Percentiles rank a stretch among this genome's conserved stretches.
Conservation (phyloP, 2,797 vertebrate genomes). For the Neoniphon sammara region DNA sequence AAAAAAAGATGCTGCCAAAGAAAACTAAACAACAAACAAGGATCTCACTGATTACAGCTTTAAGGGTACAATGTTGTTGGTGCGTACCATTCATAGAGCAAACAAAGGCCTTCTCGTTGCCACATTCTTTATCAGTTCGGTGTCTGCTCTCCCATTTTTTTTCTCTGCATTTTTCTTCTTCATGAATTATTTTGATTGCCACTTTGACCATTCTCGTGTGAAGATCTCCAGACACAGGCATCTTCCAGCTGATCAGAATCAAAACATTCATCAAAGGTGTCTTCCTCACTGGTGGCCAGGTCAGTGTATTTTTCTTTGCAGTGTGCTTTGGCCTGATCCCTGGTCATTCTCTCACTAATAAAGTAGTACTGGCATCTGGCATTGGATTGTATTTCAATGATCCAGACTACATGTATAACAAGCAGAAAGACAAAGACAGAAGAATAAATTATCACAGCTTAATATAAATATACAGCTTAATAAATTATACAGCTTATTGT, state of each 20-base stretch:
- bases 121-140: neutral
- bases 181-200: neutral
- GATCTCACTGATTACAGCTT: no score
- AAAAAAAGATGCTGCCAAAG: no score
- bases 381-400: neutral
- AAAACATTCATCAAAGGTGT: no score
- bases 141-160: neutral
- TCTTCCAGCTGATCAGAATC: neutral
- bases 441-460: no score
- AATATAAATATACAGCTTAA: no score
- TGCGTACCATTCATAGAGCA: neutral
- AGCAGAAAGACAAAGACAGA: no score
- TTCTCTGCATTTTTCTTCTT: neutral
- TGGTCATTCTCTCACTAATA: neutral
- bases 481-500: no score
- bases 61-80: neutral
- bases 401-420: no score
- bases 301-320: neutral
- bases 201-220: neutral
- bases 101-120: accelerated
- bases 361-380: neutral
- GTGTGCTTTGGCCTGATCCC: neutral
- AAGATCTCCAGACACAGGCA: neutral
- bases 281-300: no score
- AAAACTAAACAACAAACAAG: no score